phyloP scores from a whole-genome alignment of 2,888 invertebrate genomes.

The Leucoma salicis region DNA sequence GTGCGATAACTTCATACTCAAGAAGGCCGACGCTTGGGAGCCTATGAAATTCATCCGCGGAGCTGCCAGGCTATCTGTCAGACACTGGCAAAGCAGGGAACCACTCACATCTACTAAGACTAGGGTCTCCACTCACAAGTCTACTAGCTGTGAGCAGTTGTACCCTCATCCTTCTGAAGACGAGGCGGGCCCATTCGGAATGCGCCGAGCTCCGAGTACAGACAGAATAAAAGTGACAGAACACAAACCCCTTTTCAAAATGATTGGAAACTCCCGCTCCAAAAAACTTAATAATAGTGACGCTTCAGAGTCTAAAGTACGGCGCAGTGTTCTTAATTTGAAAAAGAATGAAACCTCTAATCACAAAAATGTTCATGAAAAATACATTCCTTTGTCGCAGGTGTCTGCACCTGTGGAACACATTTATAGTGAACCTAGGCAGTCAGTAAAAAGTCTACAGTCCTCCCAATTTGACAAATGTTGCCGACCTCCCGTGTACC shows the following conservation, averaged over 20 bases:
- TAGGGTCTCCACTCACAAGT: constrained; percentile 65
- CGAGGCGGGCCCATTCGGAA: constrained; percentile 59
- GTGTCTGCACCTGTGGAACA: constrained; percentile 61
- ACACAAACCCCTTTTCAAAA: constrained; percentile 69
- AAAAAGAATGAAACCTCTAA: constrained; percentile 58
- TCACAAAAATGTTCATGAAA: constrained; percentile 70
- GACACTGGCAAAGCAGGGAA: constrained; percentile 78
- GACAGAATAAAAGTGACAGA: constrained; percentile 70
- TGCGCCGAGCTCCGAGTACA: constrained; percentile 75
- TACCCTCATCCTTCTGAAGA: constrained; percentile 66
- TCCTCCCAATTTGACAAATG: constrained; percentile 63
- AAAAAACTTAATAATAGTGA: constrained; percentile 66
- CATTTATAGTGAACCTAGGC: constrained; percentile 70
- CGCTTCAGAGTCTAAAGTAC: constrained; percentile 59
- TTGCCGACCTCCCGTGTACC: constrained; percentile 70
- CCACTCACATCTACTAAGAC: constrained; percentile 67
- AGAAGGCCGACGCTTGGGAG: constrained; percentile 78
- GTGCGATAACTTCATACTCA: constrained; percentile 80
- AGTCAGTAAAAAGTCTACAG: constrained; percentile 52
- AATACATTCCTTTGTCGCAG: constrained; percentile 70
- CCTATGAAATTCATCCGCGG: constrained; percentile 74
- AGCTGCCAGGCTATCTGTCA: constrained; percentile 76
- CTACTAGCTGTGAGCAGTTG: constrained; percentile 76
- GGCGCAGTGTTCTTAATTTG: constrained; percentile 71
- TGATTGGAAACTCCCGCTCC: constrained; percentile 66